phyloP scores from a whole-genome alignment of 2,888 invertebrate species.

The Drosophila diplacantha region DNA sequence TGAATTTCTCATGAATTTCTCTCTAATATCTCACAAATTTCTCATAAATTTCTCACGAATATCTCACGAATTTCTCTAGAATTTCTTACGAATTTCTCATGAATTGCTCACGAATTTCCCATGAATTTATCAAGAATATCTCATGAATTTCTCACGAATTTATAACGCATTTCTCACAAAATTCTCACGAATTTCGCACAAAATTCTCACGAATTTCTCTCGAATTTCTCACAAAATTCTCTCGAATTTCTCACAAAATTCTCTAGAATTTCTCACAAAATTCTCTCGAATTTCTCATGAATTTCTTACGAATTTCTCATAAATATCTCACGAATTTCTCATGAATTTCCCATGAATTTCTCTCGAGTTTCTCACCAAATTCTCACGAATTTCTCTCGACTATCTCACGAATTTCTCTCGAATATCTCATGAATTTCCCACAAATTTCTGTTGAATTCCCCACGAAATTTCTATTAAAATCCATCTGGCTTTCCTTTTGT shows the following conservation, averaged over 20 bases:
- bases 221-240: no score
- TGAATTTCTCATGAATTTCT: constrained; percentile 3
- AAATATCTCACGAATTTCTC: background rate
- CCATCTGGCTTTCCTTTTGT: background rate
- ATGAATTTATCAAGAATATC: background rate
- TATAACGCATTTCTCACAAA: no score
- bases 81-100: background rate
- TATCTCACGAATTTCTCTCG: background rate
- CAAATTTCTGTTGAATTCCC: no score
- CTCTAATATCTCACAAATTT: no score
- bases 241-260: background rate
- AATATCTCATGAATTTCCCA: background rate
- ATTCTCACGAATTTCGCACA: background rate
- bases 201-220: background rate
- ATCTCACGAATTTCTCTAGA: background rate
- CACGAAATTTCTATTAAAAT: no score
- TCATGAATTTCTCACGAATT: background rate
- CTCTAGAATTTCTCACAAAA: background rate
- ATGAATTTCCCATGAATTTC: constrained; percentile 3
- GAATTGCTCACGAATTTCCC: constrained; percentile 6
- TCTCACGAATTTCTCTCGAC: background rate
- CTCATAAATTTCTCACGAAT: background rate
- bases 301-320: background rate
- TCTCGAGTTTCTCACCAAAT: background rate
- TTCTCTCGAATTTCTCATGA: background rate